These are phyloP conservation scores for Andrena chrysosceles DNA, from an alignment of 2,888 invertebrate genomes.

Conservation along the genomic window DNA sequence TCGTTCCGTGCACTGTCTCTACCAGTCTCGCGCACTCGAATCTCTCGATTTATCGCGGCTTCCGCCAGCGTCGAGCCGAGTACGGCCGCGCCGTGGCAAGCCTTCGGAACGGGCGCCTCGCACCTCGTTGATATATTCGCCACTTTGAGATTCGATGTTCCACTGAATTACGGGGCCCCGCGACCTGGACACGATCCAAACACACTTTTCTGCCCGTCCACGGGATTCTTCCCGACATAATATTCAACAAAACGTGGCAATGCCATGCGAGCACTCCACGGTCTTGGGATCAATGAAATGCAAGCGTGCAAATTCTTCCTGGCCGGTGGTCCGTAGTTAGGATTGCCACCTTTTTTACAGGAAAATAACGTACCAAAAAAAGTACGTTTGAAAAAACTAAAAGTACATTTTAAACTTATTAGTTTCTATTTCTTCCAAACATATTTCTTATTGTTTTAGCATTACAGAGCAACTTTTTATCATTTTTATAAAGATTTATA, in stretches of 20 bases:
- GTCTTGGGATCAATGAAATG: no score
- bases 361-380: no score
- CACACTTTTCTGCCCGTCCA: background rate
- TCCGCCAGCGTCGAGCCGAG: background rate
- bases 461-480: no score
- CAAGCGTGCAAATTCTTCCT: no score
- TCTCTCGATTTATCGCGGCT: constrained; percentile 56
- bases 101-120: constrained; percentile 12
- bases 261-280: no score
- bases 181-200: constrained; percentile 25
- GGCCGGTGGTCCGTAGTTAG: no score
- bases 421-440: no score
- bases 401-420: no score
- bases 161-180: constrained; percentile 13
- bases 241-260: background rate
- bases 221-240: background rate
- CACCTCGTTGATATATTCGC: constrained; percentile 17
- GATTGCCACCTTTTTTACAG: no score
- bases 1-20: constrained; percentile 49
- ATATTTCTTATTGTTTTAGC: no score
- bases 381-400: no score
- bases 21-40: background rate
- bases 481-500: no score
- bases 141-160: constrained; percentile 20
- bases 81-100: constrained; percentile 26